phyloP scores from a whole-genome alignment of 2,113 vertebrate species.

The Laterallus jamaicensis region DNA sequence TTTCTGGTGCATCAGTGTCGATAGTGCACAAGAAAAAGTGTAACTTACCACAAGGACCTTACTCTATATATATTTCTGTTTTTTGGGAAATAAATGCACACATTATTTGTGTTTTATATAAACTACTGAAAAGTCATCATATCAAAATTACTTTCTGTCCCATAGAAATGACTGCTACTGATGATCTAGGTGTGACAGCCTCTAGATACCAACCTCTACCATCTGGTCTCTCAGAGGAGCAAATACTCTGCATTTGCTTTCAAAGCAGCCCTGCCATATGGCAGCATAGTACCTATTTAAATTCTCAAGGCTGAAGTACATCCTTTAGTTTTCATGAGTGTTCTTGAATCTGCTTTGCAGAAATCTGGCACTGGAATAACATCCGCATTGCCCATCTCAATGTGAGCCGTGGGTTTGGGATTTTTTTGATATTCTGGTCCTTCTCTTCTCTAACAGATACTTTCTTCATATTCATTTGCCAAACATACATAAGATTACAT shows the following conservation, averaged over 20 bases:
- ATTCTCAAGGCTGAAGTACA: constrained; percentile 3
- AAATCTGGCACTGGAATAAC: neutral
- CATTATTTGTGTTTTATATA: neutral
- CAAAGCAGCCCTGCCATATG: neutral
- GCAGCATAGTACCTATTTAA: neutral
- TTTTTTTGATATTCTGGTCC: neutral
- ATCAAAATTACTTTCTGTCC: neutral
- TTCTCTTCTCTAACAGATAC: neutral
- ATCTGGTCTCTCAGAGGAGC: constrained; percentile 3
- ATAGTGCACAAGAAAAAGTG: neutral
- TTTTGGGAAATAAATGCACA: neutral
- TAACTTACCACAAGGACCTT: neutral
- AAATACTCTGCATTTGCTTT: neutral
- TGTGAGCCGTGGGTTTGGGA: neutral
- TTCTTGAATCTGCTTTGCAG: constrained; percentile 13
- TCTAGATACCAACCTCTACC: constrained; percentile 9
- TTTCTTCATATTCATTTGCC: neutral
- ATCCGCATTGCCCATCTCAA: neutral
- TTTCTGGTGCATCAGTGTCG: neutral
- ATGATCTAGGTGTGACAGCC: constrained; percentile 5
- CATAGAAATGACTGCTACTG: neutral
- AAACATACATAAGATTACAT: neutral
- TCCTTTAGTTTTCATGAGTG: neutral
- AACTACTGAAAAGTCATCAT: neutral
- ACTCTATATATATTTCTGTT: neutral